These are phyloP conservation scores for Haliaeetus leucogaster DNA, from an alignment of 2,113 vertebrate species.

Conservation along the genomic window DNA sequence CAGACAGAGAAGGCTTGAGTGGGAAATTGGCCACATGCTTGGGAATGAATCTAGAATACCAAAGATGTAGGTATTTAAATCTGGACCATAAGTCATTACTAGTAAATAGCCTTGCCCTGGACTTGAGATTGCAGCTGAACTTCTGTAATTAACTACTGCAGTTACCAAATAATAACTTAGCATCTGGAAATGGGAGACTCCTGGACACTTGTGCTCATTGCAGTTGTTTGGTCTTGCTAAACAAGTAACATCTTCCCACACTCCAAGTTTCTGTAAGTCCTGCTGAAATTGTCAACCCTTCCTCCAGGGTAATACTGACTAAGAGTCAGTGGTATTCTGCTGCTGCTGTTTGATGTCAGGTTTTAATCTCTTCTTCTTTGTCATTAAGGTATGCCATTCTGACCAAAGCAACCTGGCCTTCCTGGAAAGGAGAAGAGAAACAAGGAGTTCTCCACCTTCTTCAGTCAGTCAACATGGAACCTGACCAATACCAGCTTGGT, in stretches of 20 bases:
- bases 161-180: not conserved
- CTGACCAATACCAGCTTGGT: constrained; percentile 94
- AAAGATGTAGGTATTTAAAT: not conserved
- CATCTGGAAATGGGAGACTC: not conserved
- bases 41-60: not conserved
- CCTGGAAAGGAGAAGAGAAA: constrained; percentile 92
- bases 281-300: not conserved
- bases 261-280: not conserved
- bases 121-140: not conserved
- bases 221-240: not conserved
- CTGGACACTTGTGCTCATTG: not conserved
- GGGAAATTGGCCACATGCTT: not conserved
- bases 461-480: constrained; percentile 93
- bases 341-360: not conserved
- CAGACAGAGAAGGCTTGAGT: not conserved
- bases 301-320: not conserved
- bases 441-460: constrained; percentile 92
- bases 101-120: not conserved
- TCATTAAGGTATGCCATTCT: constrained; percentile 90
- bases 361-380: not conserved
- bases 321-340: not conserved
- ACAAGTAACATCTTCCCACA: not conserved
- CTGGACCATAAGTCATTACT: not conserved
- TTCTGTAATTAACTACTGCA: not conserved
- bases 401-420: constrained; percentile 95